These are phyloP conservation scores for Montipora capricornis DNA, from an alignment of 64 coral and sea anemone genomes.

Conservation along the genomic window DNA sequence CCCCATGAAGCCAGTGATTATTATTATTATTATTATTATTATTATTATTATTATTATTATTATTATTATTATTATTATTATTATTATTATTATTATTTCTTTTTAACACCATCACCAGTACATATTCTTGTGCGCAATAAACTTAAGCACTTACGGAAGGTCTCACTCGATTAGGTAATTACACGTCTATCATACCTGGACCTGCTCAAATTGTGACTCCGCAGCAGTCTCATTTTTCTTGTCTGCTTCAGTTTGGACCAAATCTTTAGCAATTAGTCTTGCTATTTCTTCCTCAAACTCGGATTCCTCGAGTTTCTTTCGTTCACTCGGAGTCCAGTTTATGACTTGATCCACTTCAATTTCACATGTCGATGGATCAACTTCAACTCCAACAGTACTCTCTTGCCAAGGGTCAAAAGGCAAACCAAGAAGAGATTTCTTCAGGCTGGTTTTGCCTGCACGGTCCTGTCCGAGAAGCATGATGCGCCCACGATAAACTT, in stretches of 20 bases:
- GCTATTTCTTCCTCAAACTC: constrained; percentile 44
- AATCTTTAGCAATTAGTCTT: constrained; percentile 17
- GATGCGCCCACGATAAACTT: constrained; percentile 61
- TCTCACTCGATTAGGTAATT: neutral
- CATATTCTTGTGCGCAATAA: too few species aligned
- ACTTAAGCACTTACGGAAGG: too few species aligned
- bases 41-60: too few species aligned
- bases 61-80: too few species aligned
- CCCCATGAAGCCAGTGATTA: too few species aligned
- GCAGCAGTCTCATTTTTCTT: neutral
- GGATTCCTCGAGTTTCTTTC: neutral
- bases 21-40: too few species aligned
- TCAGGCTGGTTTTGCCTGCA: constrained; percentile 73
- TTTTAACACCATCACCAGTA: too few species aligned
- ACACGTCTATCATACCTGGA: neutral
- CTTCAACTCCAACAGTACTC: constrained; percentile 57
- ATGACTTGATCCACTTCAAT: constrained; percentile 46
- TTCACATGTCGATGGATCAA: constrained; percentile 58
- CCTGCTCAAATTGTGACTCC: neutral
- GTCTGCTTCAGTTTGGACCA: neutral
- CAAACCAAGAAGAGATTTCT: constrained; percentile 70
- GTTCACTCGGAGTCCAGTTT: constrained; percentile 23
- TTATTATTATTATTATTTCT: too few species aligned
- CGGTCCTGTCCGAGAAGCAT: constrained; percentile 67
- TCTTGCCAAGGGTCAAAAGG: constrained; percentile 48